These are phyloP conservation scores for Synergus itoensis DNA, from an alignment of 2,888 invertebrate species.

Conservation along the genomic window DNA sequence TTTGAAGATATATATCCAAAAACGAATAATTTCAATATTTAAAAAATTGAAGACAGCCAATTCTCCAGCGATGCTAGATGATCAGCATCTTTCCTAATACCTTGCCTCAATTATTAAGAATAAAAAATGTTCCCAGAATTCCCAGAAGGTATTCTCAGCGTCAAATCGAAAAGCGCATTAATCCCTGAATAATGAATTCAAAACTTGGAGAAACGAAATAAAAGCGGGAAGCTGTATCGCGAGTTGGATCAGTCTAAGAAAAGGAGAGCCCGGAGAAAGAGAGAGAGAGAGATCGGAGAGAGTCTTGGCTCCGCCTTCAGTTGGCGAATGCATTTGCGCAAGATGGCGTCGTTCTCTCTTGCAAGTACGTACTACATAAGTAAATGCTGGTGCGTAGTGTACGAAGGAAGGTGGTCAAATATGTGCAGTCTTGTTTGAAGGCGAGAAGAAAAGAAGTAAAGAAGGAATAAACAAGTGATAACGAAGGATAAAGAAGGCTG, in stretches of 20 bases:
- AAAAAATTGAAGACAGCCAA: too few relatives aligned
- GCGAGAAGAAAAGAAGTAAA: constrained; percentile 14
- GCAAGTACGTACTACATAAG: constrained; percentile 46
- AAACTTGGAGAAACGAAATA: constrained; percentile 46
- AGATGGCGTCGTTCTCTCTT: constrained; percentile 73
- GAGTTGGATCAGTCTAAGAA: constrained; percentile 55
- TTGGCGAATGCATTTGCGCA: constrained; percentile 75
- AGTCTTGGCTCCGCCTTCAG: constrained; percentile 76
- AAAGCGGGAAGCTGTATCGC: constrained; percentile 60
- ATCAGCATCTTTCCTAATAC: too few relatives aligned
- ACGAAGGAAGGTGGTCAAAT: constrained; percentile 39
- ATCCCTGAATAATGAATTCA: constrained; percentile 37
- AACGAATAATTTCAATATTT: too few relatives aligned
- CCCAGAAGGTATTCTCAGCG: neutral
- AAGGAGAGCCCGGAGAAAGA: constrained; percentile 50
- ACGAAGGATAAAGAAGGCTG: constrained; percentile 37
- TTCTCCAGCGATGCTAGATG: too few relatives aligned
- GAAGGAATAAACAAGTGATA: constrained; percentile 23
- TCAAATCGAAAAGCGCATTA: constrained; percentile 14
- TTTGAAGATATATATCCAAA: too few relatives aligned
- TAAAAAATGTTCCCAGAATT: neutral
- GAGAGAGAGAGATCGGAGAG: constrained; percentile 61
- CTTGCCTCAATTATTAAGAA: neutral
- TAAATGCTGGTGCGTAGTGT: constrained; percentile 20
- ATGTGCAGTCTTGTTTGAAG: neutral